Percentiles rank a stretch among this genome's conserved stretches.
Conservation (phyloP, 2,888 invertebrate genomes). For the Apodemia duryi region DNA sequence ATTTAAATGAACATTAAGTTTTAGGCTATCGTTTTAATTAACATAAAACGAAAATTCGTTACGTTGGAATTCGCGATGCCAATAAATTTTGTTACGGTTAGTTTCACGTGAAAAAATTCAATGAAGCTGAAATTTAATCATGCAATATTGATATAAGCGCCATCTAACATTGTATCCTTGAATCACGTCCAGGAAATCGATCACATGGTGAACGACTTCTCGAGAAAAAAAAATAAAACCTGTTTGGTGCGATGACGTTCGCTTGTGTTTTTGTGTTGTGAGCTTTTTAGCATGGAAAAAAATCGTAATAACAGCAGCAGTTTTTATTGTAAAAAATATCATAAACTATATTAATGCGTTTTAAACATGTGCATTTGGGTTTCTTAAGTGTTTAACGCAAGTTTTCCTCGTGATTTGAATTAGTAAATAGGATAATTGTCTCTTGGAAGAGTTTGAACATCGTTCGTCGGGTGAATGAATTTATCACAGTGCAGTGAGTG, state of each 20-base stretch:
- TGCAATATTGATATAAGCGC: constrained; percentile 32
- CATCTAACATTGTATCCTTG: constrained; percentile 45
- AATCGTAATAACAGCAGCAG: neutral
- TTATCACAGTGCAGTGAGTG: constrained; percentile 27
- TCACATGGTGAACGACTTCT: constrained; percentile 50
- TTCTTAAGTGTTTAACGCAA: constrained; percentile 7
- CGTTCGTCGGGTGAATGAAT: constrained; percentile 35
- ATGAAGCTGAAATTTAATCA: constrained; percentile 40
- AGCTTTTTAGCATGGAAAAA: constrained; percentile 36
- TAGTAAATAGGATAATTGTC: constrained; percentile 25
- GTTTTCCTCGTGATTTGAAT: constrained; percentile 17
- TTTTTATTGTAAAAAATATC: neutral
- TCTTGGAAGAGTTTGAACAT: constrained; percentile 15
- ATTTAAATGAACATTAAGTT: neutral
- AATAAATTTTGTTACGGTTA: constrained; percentile 53
- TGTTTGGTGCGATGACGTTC: constrained; percentile 67
- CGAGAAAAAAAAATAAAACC: constrained; percentile 60
- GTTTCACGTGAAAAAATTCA: constrained; percentile 45
- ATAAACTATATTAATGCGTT: neutral
- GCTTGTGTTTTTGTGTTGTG: constrained; percentile 62
- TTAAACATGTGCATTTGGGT: constrained; percentile 15
- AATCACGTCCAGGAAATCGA: constrained; percentile 44
- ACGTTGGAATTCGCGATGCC: constrained; percentile 42
- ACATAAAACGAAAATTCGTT: constrained; percentile 54
- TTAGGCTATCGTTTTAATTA: constrained; percentile 39